Evolutionary conservation across 2,888 invertebrate genomes (phyloP).

Genomic region (Diadromus collaris): DNA sequence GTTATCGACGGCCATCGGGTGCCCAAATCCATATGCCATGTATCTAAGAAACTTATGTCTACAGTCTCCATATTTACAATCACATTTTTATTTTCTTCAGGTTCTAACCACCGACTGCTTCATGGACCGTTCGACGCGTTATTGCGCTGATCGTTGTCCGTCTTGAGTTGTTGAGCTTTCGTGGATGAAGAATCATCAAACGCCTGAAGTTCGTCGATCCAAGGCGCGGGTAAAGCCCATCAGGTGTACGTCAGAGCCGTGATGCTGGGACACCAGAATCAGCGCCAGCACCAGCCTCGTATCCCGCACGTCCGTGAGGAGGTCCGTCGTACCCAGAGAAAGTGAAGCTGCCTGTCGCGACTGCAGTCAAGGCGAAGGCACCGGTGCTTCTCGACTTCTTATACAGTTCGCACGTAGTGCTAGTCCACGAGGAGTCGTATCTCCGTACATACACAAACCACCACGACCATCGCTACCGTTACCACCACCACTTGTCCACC

Average conservation of each 20-base stretch:
- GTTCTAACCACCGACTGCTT: not conserved
- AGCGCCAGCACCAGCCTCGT: slow-evolving; percentile 43
- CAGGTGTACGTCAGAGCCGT: slow-evolving; percentile 38
- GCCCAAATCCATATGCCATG: no score
- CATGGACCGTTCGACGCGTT: not conserved
- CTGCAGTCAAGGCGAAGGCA: slow-evolving; percentile 41
- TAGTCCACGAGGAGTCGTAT: not conserved
- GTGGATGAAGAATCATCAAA: not conserved
- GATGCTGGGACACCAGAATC: slow-evolving; percentile 48
- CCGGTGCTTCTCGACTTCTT: slow-evolving; percentile 30
- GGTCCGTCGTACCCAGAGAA: slow-evolving; percentile 54
- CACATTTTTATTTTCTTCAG: not conserved
- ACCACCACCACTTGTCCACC: slow-evolving; percentile 32
- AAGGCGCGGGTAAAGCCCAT: slow-evolving; percentile 7
- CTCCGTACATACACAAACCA: slow-evolving; percentile 3
- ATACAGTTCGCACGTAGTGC: slow-evolving; percentile 30
- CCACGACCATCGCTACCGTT: slow-evolving; percentile 14
- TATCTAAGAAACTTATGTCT: no score
- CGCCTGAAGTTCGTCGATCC: not conserved
- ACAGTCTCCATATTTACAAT: not conserved
- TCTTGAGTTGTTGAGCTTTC: not conserved
- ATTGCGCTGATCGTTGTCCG: not conserved
- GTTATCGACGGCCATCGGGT: no score
- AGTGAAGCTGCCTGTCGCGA: slow-evolving; percentile 53
- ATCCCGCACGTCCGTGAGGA: slow-evolving; percentile 44